Base-by-base conservation (phyloP, 64 coral and sea anemone species). In the Porites australiensis region DNA sequence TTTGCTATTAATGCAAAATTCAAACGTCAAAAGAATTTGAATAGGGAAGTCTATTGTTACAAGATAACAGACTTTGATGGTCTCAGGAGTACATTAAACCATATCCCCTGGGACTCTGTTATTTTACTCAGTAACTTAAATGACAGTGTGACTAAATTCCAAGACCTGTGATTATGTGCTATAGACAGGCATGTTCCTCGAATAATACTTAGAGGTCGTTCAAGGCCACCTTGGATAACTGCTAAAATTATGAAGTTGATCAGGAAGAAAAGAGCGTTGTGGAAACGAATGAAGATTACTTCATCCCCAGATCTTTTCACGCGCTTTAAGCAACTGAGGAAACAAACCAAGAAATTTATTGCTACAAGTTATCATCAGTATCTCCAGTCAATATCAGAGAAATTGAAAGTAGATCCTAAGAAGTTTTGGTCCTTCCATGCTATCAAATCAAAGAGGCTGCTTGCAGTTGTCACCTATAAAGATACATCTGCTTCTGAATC, bases 151-250 rank as follows among this genome's bases (percentile, higher is more conserved):
- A 77, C 74, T 53, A 90, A 77, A 54, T 90, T 90, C 82, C 89
- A 90, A n/a, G 89, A 90, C 67, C 21, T 90, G 46, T 71, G 81
- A 71, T 90, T 90, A 53, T 58, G 45, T 90, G 76, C 89, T 44
- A 90, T 90, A 44, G 58, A 80, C 82, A 16, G 72, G 55, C 61
- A 67, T 52, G 63, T 87, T 18, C 84, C 84, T 71, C 67, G 54
- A 48, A 45, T 87, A 15, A 87, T 64, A 90, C 58, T 90, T 54
- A 70, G 78, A 64, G 73, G 89, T 54, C 77, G 77, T 45, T 90
- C 89, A 80, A 90, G 89, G 58, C 89, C 89, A 66, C 89, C 89
- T 16, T 90, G 89, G 89, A 90, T 82, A 79, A 90, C 62, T 51
- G 70, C 77, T 80, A 77, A 90, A 64, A 80, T 81, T 64, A 90